Evolutionary conservation across 2,888 invertebrate species (phyloP).

Genomic region (Gymnosoma rotundatum): DNA sequence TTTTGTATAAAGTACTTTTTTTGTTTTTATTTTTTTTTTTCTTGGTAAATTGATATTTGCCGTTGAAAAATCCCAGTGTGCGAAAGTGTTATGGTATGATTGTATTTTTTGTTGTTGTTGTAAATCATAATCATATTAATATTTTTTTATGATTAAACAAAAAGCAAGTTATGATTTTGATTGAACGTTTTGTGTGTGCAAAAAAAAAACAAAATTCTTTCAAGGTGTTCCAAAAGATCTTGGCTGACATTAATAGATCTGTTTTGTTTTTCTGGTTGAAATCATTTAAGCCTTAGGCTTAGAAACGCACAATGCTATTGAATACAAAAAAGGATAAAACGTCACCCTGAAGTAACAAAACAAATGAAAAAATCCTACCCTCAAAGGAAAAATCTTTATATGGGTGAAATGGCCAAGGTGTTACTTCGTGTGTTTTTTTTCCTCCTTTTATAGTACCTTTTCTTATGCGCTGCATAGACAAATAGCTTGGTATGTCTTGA

Average conservation of each 20-base stretch:
- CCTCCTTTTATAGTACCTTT: constrained; percentile 29
- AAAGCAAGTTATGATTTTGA: constrained; percentile 42
- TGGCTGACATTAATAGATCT: constrained; percentile 45
- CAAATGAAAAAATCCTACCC: constrained; percentile 39
- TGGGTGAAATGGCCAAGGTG: constrained; percentile 44
- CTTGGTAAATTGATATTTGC: too few relatives aligned
- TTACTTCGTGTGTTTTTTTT: constrained; percentile 4
- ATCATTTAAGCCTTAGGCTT: constrained; percentile 52
- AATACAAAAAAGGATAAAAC: constrained; percentile 76
- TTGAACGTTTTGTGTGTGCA: constrained; percentile 28
- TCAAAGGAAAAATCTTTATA: not conserved
- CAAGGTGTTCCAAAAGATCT: constrained; percentile 60
- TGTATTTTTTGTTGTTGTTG: too few relatives aligned
- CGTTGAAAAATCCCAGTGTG: too few relatives aligned
- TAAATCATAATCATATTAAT: not conserved
- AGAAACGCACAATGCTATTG: not conserved
- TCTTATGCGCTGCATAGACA: constrained; percentile 14
- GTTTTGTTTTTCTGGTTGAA: constrained; percentile 72
- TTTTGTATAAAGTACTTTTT: too few relatives aligned
- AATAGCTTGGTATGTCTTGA: constrained; percentile 11
- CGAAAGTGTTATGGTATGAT: too few relatives aligned
- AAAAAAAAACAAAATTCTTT: constrained; percentile 15
- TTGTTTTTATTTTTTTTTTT: too few relatives aligned
- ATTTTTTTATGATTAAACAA: constrained; percentile 1
- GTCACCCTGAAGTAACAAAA: constrained; percentile 73